Evolutionary conservation across 2,888 invertebrate species (phyloP).

Genomic region (Drosophila seclusa): DNA sequence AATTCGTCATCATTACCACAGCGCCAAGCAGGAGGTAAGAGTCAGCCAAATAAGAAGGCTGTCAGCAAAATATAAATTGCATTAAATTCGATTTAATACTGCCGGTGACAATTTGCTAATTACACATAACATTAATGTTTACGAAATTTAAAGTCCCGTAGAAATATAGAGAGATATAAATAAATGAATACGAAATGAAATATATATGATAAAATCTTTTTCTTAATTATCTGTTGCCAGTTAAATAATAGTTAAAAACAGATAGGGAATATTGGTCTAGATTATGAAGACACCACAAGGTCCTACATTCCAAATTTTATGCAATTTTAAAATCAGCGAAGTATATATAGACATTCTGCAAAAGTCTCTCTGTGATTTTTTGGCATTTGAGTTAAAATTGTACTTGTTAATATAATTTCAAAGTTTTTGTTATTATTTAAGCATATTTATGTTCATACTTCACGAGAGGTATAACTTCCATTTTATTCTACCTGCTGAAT

Average conservation of each 20-base stretch:
- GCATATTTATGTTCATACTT: background rate
- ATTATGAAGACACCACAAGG: background rate
- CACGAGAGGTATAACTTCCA: background rate
- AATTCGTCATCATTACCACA: constrained; percentile 77
- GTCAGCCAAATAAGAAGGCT: constrained; percentile 58
- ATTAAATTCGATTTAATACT: constrained; percentile 10
- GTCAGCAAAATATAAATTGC: constrained; percentile 38
- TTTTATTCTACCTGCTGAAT: background rate
- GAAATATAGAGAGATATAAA: no score
- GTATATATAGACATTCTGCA: background rate
- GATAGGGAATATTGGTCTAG: background rate
- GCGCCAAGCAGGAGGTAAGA: constrained; percentile 64
- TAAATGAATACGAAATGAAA: background rate
- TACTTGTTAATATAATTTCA: background rate
- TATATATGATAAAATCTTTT: background rate
- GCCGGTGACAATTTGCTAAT: constrained; percentile 10
- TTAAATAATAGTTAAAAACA: background rate
- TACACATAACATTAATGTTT: no score
- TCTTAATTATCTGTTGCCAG: background rate
- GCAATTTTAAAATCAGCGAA: background rate
- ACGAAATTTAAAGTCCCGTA: no score
- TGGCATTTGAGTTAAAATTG: background rate
- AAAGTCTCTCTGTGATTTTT: background rate
- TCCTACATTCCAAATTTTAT: background rate
- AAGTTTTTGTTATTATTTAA: background rate